Evolutionary conservation across 2,888 invertebrate genomes (phyloP).

Genomic region (Nysson spinosus): DNA sequence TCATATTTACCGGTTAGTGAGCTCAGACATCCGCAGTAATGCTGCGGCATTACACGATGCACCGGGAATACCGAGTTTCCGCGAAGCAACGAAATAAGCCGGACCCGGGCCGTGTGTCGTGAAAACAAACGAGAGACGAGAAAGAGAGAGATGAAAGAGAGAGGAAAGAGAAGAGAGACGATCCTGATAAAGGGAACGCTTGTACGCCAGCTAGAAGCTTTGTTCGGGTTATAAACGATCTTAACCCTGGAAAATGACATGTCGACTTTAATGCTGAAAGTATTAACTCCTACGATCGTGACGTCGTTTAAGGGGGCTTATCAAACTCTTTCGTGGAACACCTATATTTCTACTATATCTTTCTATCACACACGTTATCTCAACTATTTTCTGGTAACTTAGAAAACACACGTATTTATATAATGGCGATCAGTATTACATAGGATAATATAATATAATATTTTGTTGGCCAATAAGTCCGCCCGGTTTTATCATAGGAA

Average conservation of each 20-base stretch:
- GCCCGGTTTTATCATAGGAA: too few relatives aligned
- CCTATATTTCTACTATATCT: too few relatives aligned
- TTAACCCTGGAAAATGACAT: slow-evolving; percentile 17
- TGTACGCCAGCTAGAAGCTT: background rate
- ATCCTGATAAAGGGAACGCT: slow-evolving; percentile 37
- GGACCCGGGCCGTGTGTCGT: slow-evolving; percentile 19
- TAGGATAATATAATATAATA: too few relatives aligned
- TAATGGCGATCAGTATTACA: too few relatives aligned
- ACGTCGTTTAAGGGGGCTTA: background rate
- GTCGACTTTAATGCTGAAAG: slow-evolving; percentile 11
- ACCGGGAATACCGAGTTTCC: slow-evolving; percentile 52
- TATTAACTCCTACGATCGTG: slow-evolving; percentile 3
- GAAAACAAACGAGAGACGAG: slow-evolving; percentile 54
- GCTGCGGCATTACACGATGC: slow-evolving; percentile 65
- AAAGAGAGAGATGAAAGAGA: too few relatives aligned
- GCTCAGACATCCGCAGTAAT: slow-evolving; percentile 70
- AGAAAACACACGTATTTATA: too few relatives aligned
- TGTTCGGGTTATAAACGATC: slow-evolving; percentile 30
- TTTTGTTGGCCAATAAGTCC: too few relatives aligned
- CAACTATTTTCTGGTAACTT: too few relatives aligned
- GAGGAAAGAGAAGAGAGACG: too few relatives aligned
- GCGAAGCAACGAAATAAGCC: slow-evolving; percentile 48
- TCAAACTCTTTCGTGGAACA: too few relatives aligned
- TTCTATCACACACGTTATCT: too few relatives aligned
- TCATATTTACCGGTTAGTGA: slow-evolving; percentile 71